Percentiles rank a stretch among this genome's conserved stretches.
Evolutionary conservation across 2,888 invertebrate genomes (phyloP).

Genomic region (Lamproptera curius): DNA sequence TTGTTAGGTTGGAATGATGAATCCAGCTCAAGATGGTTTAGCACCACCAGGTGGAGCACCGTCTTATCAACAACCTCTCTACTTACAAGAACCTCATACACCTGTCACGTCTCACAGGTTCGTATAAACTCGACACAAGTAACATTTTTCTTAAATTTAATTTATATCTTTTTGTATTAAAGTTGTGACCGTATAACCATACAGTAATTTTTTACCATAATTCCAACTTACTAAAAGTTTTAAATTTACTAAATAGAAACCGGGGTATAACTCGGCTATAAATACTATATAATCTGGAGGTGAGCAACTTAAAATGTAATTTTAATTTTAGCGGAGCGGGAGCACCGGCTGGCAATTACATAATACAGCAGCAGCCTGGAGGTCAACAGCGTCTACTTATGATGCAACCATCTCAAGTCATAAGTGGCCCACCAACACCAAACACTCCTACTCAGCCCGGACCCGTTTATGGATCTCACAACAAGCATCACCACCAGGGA

Average conservation of each 20-base stretch:
- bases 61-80: constrained; percentile 84
- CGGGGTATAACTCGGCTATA: no score
- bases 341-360: constrained; percentile 79
- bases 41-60: constrained; percentile 79
- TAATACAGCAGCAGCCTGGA: constrained; percentile 79
- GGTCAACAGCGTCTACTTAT: constrained; percentile 74
- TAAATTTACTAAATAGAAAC: no score
- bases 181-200: no score
- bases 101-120: constrained; percentile 71
- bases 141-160: no score
- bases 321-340: constrained; percentile 55
- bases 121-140: no score
- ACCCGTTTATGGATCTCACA: constrained; percentile 76
- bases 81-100: constrained; percentile 78
- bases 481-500: constrained; percentile 82
- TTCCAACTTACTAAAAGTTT: no score
- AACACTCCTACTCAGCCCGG: constrained; percentile 60
- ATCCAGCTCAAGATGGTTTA: constrained; percentile 80
- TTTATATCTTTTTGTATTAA: no score
- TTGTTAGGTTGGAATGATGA: constrained; percentile 78
- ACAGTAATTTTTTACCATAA: no score
- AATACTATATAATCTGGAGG: no score
- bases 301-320: no score
- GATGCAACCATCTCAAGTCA: constrained; percentile 74
- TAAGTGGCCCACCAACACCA: constrained; percentile 68